Base-by-base conservation (phyloP, 2,113 vertebrate genomes). In the Cairina moschata region DNA sequence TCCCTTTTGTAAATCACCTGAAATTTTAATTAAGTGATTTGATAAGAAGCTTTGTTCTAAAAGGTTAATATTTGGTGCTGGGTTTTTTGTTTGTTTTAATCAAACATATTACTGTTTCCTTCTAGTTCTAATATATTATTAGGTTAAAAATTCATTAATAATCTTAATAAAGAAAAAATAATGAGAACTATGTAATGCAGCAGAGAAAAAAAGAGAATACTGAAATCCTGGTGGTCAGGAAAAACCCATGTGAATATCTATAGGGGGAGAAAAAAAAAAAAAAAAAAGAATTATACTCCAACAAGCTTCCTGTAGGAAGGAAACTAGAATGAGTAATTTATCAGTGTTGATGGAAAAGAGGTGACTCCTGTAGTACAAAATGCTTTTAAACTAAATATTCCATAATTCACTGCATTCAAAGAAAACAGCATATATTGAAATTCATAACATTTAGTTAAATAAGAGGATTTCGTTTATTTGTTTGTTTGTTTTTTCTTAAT, bases 21-120 rank as follows among this genome's bases (percentile, higher is more conserved):
- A 38, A 60, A 67, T 86, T 88, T 92, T 75, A 85, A 82, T 82
- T 67, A 91, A 90, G 38, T 87, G 17, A 93, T 17, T 89, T 88
- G 44, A 17, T 46, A 56, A 17, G 10, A n/a, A 93, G 1, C 4
- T 83, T 77, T 71, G 36, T 9, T 23, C 86, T 59, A 50, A 83
- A 84, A 50, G 4, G 2, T 78, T 14, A 62, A 54, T 17, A 16
- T 83, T 65, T 92, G 46, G 20, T 44, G 20, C 78, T 48, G 20
- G 18, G 46, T 48, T 46, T 20, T 46, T 46, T 48, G 20, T 48
- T 48, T 48, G 46, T 62, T 85, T 62, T 54, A 59, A 55, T 32
- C 4, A 77, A 73, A 15, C 21, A 4, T n/a, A 63, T 73, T 90
- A 31, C 32, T 58, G 4, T 74, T 60, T 88, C 26, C 8, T 54